Percentiles rank a stretch among this genome's conserved stretches.
Evolutionary conservation across 2,888 invertebrate genomes (phyloP).

Genomic region (Cerastoderma edule): DNA sequence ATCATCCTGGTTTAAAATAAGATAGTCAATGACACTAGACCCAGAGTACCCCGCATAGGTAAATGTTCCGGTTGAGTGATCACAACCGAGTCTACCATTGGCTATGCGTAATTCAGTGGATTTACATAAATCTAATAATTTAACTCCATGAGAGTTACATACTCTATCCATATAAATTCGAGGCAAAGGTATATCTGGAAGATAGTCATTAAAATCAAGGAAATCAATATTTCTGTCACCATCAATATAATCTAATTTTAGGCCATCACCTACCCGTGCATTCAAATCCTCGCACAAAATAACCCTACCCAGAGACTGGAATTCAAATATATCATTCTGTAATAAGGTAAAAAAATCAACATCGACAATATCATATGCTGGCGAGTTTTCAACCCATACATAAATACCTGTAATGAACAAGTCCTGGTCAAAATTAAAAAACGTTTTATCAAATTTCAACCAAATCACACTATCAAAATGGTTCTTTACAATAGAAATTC

Average conservation of each 20-base stretch:
- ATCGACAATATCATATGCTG: constrained; percentile 19
- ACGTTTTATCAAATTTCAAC: too few relatives aligned
- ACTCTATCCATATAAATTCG: too few relatives aligned
- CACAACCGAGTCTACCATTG: background rate
- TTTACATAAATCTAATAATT: background rate
- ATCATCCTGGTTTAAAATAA: too few relatives aligned
- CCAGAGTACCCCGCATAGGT: too few relatives aligned
- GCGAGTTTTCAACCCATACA: constrained; percentile 31
- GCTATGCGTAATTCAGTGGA: background rate
- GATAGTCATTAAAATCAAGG: constrained; percentile 23
- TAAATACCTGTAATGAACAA: constrained; percentile 22
- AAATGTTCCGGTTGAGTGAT: background rate
- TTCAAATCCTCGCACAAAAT: constrained; percentile 24
- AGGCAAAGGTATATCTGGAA: constrained; percentile 19
- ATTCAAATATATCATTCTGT: constrained; percentile 27
- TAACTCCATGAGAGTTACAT: too few relatives aligned
- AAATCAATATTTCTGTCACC: constrained; percentile 15
- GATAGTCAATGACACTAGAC: too few relatives aligned
- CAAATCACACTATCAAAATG: too few relatives aligned
- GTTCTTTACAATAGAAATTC: too few relatives aligned
- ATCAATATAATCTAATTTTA: constrained; percentile 24
- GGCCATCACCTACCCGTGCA: constrained; percentile 24
- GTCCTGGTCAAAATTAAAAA: constrained; percentile 20
- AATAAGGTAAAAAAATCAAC: constrained; percentile 20
- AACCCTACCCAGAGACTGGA: constrained; percentile 4